Evolutionary conservation across 2,797 vertebrate genomes (phyloP).

Genomic region (Molossus molossus): DNA sequence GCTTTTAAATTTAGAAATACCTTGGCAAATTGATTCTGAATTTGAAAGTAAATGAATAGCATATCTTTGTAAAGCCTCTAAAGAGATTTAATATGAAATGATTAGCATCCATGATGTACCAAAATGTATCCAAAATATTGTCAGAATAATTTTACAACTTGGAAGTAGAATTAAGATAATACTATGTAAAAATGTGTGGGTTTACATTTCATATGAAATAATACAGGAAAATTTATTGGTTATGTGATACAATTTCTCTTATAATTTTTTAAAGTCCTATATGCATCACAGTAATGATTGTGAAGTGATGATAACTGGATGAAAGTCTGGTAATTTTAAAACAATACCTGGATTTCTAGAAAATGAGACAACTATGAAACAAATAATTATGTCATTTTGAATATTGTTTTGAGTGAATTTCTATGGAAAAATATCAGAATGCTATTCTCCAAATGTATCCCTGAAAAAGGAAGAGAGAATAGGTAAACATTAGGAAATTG

Average conservation of each 20-base stretch:
- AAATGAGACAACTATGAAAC: constrained; percentile 37
- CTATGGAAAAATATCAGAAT: constrained; percentile 23
- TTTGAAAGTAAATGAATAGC: constrained; percentile 9
- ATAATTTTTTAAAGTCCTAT: background rate
- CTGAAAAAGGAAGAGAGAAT: constrained; percentile 65
- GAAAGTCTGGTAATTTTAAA: background rate
- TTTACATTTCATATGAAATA: constrained; percentile 33
- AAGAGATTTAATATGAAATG: constrained; percentile 7
- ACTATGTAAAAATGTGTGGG: background rate
- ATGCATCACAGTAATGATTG: background rate
- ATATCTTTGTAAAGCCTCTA: constrained; percentile 6
- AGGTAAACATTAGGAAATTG: constrained; percentile 15
- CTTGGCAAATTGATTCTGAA: background rate
- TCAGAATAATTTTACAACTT: constrained; percentile 53
- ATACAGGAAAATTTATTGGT: background rate
- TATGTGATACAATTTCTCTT: background rate
- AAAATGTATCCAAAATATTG: constrained; percentile 15
- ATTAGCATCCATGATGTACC: background rate
- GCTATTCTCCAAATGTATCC: constrained; percentile 14
- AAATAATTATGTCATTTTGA: constrained; percentile 29
- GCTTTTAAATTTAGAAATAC: background rate
- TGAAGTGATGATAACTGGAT: constrained; percentile 21
- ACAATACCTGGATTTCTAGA: background rate
- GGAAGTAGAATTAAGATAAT: background rate
- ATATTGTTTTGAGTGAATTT: constrained; percentile 47